Base-by-base conservation (phyloP, 2,888 invertebrate species). In the Cryptus viduatorius region DNA sequence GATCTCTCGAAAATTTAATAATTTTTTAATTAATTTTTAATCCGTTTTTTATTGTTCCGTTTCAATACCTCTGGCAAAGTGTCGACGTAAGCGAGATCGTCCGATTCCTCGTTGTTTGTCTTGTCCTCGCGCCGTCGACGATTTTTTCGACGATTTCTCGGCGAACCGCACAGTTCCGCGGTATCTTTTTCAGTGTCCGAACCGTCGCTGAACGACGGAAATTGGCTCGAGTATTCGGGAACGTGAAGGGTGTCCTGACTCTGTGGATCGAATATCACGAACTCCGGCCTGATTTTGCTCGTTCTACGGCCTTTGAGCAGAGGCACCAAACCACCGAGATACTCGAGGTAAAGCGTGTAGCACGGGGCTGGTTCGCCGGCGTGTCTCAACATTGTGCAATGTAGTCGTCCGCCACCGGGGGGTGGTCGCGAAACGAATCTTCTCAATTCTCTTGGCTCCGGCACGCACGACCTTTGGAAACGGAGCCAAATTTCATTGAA, bases 381-480 rank as follows among this genome's bases (percentile, higher is more conserved):
- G 92, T 98, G 98, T 0, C 98, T 96, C 84, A 99, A 96, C 97
- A 99, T 99, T 77, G 99, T 99, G 94, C 99, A 99, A 94, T 99
- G 98, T 82, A 99, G 95, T 5, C 99, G 96, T 79, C 97, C 97
- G 78, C 96, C 96, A 85, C 96, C 96, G 31, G 96, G 95, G 1
- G 98, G 98, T 14, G 99, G 98, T 73, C 97, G 96, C 64, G 98
- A 98, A 48, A 99, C 99, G 95, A 99, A 99, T 87, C 98, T 97
- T 79, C 99, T 96, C 83, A 99, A 95, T 88, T 97, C 97, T 91
- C 96, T 96, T 16, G 96, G 95, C 93, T 98, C 98, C 61, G 99
- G 99, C 89, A 99, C 98, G 94, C 98, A 98, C 94, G 99, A 99
- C 98, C 99, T 93, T 84, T 31, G 31, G 61, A 79, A 71, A 24